Evolutionary conservation across 1,140 invertebrate species (phyloP), one percentile per base, ranked within the genome.

Genomic region (Uloborus diversus): DNA sequence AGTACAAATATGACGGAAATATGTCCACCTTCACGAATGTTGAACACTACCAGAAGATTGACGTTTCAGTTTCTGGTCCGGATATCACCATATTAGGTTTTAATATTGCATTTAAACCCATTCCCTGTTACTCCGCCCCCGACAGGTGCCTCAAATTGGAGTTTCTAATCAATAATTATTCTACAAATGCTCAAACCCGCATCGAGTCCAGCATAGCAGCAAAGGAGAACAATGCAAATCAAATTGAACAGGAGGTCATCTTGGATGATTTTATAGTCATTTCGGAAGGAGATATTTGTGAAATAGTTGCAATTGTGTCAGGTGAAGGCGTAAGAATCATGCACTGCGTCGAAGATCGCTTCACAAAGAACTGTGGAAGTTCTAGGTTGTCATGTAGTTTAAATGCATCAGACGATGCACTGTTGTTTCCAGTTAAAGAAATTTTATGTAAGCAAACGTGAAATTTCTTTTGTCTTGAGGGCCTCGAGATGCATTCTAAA

Each of bases 1-100:
- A 62, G 35, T 75, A 75, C 71, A 32, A 23, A 4, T 75, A 75
- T 14, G 71, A 75, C n/a, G 71, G 71, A 27, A 75, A 35, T 25
- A 25, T 75, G 59, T 33, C 28, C n/a, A 37, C 7, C 5, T 75
- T 64, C 42, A n/a, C n/a, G 4, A 23, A 33, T 5, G 47, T 30
- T 17, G 23, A 53, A 7, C 59, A 53, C 17, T 1, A 1, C 2
- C 14, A 25, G 2, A 49, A 59, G 14, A 42, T 53, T 1, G 30
- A 64, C 7, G 23, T 75, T 3, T 51, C 37, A 7, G 71, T 64
- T 3, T 25, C 37, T 4, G 71, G 71, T 17, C 20, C 71, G 1
- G 27, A 17, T n/a, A 13, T 75, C 9, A 64, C 59, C 42, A 33
- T 75, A 3, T 7, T 75, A 3, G 71, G 71, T 2, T 37, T 33